A percentile compares a stretch with the other conserved stretches of the same genome.
These are phyloP conservation scores for Lepidotrigona ventralis DNA, from an alignment of 1,140 invertebrate genomes.

Conservation along the genomic window DNA sequence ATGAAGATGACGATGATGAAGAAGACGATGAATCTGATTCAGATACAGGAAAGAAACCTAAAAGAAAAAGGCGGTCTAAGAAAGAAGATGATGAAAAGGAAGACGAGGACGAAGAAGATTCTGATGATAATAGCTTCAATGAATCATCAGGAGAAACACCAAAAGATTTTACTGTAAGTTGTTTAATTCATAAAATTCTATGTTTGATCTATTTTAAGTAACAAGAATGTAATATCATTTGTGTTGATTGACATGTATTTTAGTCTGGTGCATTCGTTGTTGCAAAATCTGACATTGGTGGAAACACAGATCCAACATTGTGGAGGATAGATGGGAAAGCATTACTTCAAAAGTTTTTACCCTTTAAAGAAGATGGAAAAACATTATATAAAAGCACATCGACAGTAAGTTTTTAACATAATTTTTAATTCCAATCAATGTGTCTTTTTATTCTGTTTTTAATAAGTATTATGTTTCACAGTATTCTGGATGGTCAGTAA, in stretches of 20 bases:
- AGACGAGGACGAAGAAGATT: slow-evolving; percentile 78
- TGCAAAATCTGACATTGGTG: slow-evolving; percentile 83
- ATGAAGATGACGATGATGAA: slow-evolving; percentile 77
- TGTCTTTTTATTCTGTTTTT: slow-evolving; percentile 34
- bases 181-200: background rate
- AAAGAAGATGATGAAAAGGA: slow-evolving; percentile 79
- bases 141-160: slow-evolving; percentile 75
- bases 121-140: slow-evolving; percentile 77
- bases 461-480: slow-evolving; percentile 70
- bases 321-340: slow-evolving; percentile 92
- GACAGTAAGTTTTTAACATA: slow-evolving; percentile 81
- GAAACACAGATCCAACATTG: slow-evolving; percentile 83
- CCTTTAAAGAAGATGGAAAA: slow-evolving; percentile 85
- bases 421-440: background rate
- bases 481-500: slow-evolving; percentile 86
- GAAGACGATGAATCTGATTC: slow-evolving; percentile 76
- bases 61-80: slow-evolving; percentile 75
- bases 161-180: slow-evolving; percentile 78
- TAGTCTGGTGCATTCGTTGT: slow-evolving; percentile 86
- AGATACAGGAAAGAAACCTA: slow-evolving; percentile 74
- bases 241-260: slow-evolving; percentile 70
- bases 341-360: slow-evolving; percentile 88
- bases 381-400: slow-evolving; percentile 88
- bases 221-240: background rate
- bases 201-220: background rate